Evolutionary conservation across 37 sponge, comb jelly and placozoan species (phyloP).

Genomic region (Spongia lamella): DNA sequence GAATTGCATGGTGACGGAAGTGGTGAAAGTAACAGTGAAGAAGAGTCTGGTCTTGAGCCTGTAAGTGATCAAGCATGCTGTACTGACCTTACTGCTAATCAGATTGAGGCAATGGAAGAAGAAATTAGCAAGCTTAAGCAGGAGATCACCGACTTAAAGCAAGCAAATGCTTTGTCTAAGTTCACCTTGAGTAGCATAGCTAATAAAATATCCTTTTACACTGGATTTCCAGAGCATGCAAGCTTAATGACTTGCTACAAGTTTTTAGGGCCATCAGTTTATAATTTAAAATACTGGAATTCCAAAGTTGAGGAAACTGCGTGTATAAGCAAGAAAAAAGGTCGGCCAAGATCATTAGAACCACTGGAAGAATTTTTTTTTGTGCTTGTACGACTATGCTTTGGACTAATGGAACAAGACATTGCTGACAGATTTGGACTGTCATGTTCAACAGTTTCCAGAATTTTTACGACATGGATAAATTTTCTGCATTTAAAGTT

Average conservation of each 20-base stretch:
- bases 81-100: no score
- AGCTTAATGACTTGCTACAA: constrained; percentile 18
- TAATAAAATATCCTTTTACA: constrained; percentile 36
- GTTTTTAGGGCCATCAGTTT: constrained; percentile 30
- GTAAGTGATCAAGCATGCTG: no score
- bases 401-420: constrained; percentile 31
- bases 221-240: constrained; percentile 37
- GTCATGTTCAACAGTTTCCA: constrained; percentile 25
- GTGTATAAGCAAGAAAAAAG: constrained; percentile 8
- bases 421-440: constrained; percentile 27
- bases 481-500: constrained; percentile 12
- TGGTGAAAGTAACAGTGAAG: no score
- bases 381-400: constrained; percentile 14
- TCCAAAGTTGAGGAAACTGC: constrained; percentile 12
- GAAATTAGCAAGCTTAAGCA: no score
- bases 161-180: neutral
- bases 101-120: no score
- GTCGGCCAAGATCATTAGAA: constrained; percentile 7
- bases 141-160: no score
- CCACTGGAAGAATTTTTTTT: constrained; percentile 44
- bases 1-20: no score
- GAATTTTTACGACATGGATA: constrained; percentile 45
- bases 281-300: constrained; percentile 16
- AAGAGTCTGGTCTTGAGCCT: no score
- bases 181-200: constrained; percentile 17